These are phyloP conservation scores for Cuniculus paca DNA, from an alignment of 2,797 vertebrate genomes.

Conservation along the genomic window DNA sequence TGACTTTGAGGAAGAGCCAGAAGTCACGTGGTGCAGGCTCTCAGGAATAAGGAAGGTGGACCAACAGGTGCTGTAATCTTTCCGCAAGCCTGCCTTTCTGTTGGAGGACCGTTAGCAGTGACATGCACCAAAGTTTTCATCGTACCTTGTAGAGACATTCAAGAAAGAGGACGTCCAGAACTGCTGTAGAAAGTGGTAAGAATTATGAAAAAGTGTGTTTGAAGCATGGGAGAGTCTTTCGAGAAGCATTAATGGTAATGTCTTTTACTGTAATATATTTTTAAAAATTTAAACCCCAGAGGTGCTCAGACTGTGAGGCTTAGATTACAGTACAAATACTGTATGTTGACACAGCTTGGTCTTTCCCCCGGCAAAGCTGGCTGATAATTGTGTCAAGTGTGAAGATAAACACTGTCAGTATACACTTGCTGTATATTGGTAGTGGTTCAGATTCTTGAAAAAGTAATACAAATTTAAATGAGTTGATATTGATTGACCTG, in stretches of 20 bases:
- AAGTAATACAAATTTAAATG: constrained; percentile 15
- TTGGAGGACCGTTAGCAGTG: not conserved
- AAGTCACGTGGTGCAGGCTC: not conserved
- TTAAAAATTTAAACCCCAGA: not conserved
- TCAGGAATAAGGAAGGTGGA: not conserved
- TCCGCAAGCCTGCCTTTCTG: not conserved
- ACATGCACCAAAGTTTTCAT: not conserved
- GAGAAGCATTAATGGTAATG: not conserved
- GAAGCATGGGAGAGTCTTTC: not conserved
- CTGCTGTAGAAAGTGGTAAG: not conserved
- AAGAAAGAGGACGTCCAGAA: not conserved
- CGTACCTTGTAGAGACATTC: too few relatives aligned
- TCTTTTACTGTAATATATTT: not conserved
- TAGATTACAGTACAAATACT: not conserved
- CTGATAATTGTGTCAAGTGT: not conserved
- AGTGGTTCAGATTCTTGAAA: constrained; percentile 59
- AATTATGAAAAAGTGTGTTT: not conserved
- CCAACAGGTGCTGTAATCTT: not conserved
- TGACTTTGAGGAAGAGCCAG: not conserved
- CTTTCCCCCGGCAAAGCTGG: not conserved
- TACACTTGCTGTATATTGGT: not conserved
- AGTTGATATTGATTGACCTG: not conserved
- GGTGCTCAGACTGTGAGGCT: not conserved
- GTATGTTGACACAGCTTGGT: not conserved
- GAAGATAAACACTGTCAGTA: not conserved